Conservation (phyloP, 2,797 vertebrate species). For the Myotis myotis region DNA sequence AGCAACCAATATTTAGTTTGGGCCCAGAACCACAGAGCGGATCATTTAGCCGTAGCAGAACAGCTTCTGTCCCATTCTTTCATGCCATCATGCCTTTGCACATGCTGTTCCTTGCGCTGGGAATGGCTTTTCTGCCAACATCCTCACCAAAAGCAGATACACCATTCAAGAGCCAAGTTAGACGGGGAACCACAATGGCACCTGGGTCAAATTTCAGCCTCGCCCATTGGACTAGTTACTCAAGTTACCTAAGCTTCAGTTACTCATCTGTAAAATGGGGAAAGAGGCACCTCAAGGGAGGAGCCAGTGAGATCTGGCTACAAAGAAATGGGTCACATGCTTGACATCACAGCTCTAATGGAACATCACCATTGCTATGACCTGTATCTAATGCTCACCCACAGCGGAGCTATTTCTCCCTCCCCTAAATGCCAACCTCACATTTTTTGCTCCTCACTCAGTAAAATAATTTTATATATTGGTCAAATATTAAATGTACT, state of each 20-base stretch:
- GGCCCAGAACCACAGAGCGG: not conserved
- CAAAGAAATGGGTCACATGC: accelerated
- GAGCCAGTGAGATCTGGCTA: too few relatives aligned
- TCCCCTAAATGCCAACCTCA: not conserved
- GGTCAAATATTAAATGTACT: not conserved
- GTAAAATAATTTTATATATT: not conserved
- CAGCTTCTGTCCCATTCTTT: not conserved
- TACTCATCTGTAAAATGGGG: not conserved
- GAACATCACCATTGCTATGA: not conserved
- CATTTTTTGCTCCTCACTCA: not conserved
- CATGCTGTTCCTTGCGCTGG: not conserved
- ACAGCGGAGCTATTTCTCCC: not conserved
- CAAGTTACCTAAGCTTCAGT: not conserved
- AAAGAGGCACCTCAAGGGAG: not conserved
- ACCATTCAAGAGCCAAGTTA: not conserved
- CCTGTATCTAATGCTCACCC: not conserved
- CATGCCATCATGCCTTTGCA: not conserved
- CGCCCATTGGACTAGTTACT: not conserved
- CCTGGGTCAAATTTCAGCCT: not conserved
- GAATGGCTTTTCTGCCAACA: not conserved
- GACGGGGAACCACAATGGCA: accelerated
- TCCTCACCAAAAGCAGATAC: not conserved
- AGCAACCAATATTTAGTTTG: not conserved
- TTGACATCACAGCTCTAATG: accelerated
- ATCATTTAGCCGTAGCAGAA: not conserved